Percentiles rank a stretch among this genome's conserved stretches.
Conservation (phyloP, 2,888 invertebrate genomes). For the Lampropteryx suffumata region DNA sequence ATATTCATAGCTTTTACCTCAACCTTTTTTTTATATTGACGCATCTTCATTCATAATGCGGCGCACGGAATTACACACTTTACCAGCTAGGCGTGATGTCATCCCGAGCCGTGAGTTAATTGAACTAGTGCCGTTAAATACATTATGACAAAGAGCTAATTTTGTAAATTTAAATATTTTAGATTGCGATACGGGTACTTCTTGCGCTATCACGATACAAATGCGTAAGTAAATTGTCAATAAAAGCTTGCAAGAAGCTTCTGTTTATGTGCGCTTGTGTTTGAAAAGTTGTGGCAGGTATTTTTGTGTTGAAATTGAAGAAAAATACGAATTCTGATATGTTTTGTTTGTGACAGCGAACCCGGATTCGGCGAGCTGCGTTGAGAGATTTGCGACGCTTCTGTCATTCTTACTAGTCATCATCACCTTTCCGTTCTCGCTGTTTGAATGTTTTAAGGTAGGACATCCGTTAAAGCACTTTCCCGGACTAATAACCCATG, state of each 20-base stretch:
- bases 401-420: conserved; percentile 88
- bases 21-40: conserved; percentile 2
- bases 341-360: conserved; percentile 80
- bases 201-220: conserved; percentile 80
- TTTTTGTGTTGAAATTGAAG: not conserved
- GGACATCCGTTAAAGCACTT: too few species aligned
- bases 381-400: conserved; percentile 89
- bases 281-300: too few species aligned
- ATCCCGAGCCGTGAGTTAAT: conserved; percentile 75
- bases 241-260: conserved; percentile 47
- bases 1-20: not conserved
- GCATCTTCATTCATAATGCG: conserved; percentile 54
- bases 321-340: conserved; percentile 9
- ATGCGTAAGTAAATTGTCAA: conserved; percentile 73
- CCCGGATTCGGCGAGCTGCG: conserved; percentile 86
- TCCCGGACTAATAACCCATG: too few species aligned
- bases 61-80: conserved; percentile 57
- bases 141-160: conserved; percentile 46
- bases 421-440: conserved; percentile 90
- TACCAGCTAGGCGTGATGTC: conserved; percentile 70
- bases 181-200: conserved; percentile 79
- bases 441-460: conserved; percentile 93
- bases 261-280: conserved; percentile 44
- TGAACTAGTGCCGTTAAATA: conserved; percentile 33
- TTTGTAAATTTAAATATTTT: conserved; percentile 66